phyloP scores from a whole-genome alignment of 2,113 vertebrate genomes.

The Balaenoptera acutorostrata region DNA sequence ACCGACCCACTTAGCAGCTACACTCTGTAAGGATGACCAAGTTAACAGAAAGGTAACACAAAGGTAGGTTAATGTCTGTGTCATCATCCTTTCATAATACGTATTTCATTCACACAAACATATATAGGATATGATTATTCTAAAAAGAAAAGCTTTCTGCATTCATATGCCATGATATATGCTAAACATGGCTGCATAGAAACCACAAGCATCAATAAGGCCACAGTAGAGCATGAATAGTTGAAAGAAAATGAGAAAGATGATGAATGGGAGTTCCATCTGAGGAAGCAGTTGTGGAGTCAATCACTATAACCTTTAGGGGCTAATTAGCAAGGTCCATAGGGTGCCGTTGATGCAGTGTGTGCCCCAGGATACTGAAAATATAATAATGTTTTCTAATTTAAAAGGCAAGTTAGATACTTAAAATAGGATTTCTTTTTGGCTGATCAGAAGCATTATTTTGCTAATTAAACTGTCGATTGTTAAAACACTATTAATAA shows the following conservation, averaged over 20 bases:
- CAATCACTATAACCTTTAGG: not conserved
- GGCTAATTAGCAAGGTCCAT: conserved; percentile 50
- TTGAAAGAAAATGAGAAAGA: not conserved
- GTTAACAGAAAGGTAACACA: not conserved
- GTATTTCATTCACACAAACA: not conserved
- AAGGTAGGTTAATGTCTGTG: not conserved
- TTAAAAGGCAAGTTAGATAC: conserved; percentile 38
- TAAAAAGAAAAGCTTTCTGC: not conserved
- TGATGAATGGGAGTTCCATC: not conserved
- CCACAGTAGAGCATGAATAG: not conserved
- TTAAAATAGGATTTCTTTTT: conserved; percentile 15
- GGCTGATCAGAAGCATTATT: not conserved
- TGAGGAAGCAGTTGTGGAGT: conserved; percentile 10
- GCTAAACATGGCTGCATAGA: not conserved
- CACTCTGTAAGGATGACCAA: not conserved
- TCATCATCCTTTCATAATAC: not conserved
- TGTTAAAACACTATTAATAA: conserved; percentile 16
- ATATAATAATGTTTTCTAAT: not conserved
- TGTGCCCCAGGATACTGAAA: not conserved
- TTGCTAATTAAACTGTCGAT: conserved; percentile 15
- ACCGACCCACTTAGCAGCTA: not conserved
- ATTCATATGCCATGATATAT: not conserved
- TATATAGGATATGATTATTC: not conserved
- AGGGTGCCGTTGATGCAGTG: not conserved
- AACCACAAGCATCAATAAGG: not conserved